These are phyloP conservation scores for Tetheella fluctuosa DNA, from an alignment of 2,888 invertebrate genomes.

Conservation along the genomic window DNA sequence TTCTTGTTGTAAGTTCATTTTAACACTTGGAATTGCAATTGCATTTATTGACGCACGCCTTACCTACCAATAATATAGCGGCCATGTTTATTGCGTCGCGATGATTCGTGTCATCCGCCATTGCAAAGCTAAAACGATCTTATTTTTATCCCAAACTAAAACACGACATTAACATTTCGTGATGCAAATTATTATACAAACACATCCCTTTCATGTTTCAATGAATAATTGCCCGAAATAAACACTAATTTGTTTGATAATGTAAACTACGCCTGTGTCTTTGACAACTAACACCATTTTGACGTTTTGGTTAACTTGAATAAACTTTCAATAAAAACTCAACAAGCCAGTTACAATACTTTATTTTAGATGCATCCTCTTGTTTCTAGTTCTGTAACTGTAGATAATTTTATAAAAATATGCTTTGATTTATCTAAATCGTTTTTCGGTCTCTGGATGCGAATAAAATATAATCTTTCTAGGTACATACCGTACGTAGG, in stretches of 20 bases:
- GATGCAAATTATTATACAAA: slow-evolving; percentile 52
- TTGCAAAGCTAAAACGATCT: slow-evolving; percentile 71
- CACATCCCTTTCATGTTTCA: slow-evolving; percentile 64
- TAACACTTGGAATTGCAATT: slow-evolving; percentile 50
- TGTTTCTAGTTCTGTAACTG: slow-evolving; percentile 19
- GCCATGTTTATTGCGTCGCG: slow-evolving; percentile 84
- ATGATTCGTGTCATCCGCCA: slow-evolving; percentile 84
- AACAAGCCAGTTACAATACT: slow-evolving; percentile 62
- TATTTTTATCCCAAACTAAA: slow-evolving; percentile 54
- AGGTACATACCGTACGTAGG: not conserved
- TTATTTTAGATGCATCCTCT: slow-evolving; percentile 38
- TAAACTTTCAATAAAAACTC: slow-evolving; percentile 50
- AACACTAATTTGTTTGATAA: slow-evolving; percentile 70
- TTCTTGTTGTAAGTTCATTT: slow-evolving; percentile 28
- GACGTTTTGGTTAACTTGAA: slow-evolving; percentile 69
- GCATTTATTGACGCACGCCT: slow-evolving; percentile 79
- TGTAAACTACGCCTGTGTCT: slow-evolving; percentile 74
- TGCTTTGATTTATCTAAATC: slow-evolving; percentile 29
- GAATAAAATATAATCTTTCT: not conserved
- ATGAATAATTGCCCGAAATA: slow-evolving; percentile 59
- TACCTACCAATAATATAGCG: slow-evolving; percentile 82
- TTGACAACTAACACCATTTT: slow-evolving; percentile 82
- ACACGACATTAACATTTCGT: slow-evolving; percentile 57
- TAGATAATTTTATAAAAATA: slow-evolving; percentile 35
- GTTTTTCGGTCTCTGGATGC: not conserved